Evolutionary conservation across 2,888 invertebrate species (phyloP).

Genomic region (Thyatira batis): DNA sequence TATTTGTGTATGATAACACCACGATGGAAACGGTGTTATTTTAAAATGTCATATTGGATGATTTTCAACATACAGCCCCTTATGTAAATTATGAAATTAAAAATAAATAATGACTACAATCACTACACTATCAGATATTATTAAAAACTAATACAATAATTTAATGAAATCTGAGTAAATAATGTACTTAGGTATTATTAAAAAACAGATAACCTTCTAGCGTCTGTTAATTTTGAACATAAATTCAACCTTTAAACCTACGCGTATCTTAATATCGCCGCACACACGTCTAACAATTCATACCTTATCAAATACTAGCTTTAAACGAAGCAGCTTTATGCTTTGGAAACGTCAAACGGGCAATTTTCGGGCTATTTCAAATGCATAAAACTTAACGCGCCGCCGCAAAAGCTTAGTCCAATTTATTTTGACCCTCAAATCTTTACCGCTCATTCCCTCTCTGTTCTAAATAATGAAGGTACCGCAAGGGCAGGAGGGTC

Average conservation of each 20-base stretch:
- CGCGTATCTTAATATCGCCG: background rate
- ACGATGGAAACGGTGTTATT: too few relatives aligned
- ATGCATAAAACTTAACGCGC: constrained; percentile 74
- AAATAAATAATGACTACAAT: too few relatives aligned
- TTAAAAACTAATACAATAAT: too few relatives aligned
- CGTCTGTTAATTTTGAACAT: too few relatives aligned
- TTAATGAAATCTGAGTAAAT: too few relatives aligned
- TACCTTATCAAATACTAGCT: constrained; percentile 3
- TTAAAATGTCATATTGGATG: too few relatives aligned
- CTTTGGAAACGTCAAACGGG: constrained; percentile 64
- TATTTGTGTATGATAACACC: too few relatives aligned
- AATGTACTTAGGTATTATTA: too few relatives aligned
- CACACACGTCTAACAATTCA: background rate
- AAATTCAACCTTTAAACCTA: too few relatives aligned
- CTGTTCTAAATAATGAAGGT: background rate
- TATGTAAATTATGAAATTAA: too few relatives aligned
- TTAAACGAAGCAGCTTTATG: constrained; percentile 40
- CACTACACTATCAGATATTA: too few relatives aligned
- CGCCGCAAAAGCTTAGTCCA: constrained; percentile 52
- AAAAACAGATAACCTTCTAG: too few relatives aligned
- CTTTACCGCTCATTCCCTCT: constrained; percentile 7
- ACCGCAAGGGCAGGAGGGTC: constrained; percentile 22
- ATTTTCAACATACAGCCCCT: background rate
- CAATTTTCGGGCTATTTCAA: constrained; percentile 72
- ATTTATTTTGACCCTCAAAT: constrained; percentile 29